These are phyloP conservation scores for Abramis brama DNA, from an alignment of 2,113 vertebrate genomes.

Conservation along the genomic window DNA sequence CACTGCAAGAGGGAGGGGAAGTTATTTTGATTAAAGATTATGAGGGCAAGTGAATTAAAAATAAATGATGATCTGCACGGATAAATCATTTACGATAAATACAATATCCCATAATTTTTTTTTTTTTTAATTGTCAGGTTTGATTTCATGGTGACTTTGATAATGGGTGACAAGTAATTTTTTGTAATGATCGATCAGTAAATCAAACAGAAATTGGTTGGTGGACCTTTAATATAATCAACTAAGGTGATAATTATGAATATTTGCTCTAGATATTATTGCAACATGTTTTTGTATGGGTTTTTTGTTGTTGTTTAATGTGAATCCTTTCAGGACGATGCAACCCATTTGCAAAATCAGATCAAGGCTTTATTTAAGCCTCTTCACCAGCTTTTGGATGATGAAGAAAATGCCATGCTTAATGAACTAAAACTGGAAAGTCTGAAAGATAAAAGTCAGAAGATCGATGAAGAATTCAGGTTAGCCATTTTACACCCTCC, in stretches of 20 bases:
- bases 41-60: no score
- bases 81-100: no score
- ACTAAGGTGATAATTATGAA: not conserved
- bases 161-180: no score
- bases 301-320: not conserved
- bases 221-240: not conserved
- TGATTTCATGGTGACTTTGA: no score
- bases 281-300: no score
- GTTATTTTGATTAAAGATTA: no score
- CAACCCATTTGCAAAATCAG: not conserved
- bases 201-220: not conserved
- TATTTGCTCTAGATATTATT: no score
- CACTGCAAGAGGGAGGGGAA: no score
- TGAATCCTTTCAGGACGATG: not conserved
- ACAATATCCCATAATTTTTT: no score
- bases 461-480: slow-evolving; percentile 17
- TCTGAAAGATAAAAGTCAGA: slow-evolving; percentile 1
- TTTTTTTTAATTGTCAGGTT: no score
- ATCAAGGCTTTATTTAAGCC: slow-evolving; percentile 36
- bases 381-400: slow-evolving; percentile 36
- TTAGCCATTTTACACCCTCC: not conserved
- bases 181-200: no score
- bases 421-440: not conserved
- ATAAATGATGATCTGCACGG: no score
- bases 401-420: slow-evolving; percentile 21